Conservation (phyloP, 2,113 vertebrate genomes). For the Dromiciops gliroides region DNA sequence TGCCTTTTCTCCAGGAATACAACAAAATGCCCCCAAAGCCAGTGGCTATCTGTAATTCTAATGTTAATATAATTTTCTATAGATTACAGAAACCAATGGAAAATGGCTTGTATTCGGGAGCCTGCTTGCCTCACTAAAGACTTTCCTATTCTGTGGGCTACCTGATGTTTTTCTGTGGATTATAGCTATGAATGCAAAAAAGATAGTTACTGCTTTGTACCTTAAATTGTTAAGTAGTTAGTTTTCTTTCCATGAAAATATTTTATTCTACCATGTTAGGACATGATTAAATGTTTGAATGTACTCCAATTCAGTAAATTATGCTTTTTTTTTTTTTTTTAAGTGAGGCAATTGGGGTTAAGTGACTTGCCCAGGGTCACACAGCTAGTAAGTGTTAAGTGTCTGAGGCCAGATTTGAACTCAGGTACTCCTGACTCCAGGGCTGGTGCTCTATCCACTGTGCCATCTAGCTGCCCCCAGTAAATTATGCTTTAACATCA, state of each 20-base stretch:
- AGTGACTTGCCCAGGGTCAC: no score
- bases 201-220: no score
- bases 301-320: not conserved
- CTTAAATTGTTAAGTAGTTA: not conserved
- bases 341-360: no score
- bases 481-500: not conserved
- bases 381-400: no score
- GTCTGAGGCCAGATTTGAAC: no score
- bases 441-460: no score
- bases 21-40: not conserved
- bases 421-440: no score
- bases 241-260: not conserved
- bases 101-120: not conserved
- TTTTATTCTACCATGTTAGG: not conserved
- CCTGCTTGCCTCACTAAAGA: no score
- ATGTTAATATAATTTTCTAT: not conserved
- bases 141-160: not conserved
- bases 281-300: not conserved
- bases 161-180: not conserved
- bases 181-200: no score
- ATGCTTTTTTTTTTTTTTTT: no score
- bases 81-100: not conserved
- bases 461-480: no score
- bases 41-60: not conserved
- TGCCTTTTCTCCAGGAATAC: not conserved